These are phyloP conservation scores for Drosophila nr. perissopoda DNA, from an alignment of 2,888 invertebrate genomes.

Conservation along the genomic window DNA sequence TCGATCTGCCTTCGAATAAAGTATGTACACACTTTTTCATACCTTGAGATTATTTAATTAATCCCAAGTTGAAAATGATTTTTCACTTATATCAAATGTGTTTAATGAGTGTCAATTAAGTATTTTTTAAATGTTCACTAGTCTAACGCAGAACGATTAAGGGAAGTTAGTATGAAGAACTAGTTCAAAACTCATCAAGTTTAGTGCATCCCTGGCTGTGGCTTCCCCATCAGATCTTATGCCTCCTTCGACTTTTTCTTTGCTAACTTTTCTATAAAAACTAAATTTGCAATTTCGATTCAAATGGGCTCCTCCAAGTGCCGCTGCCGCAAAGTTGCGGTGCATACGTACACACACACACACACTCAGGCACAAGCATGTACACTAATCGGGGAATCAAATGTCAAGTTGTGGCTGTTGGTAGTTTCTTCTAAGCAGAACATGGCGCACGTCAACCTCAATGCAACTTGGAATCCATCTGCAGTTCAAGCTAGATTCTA, in stretches of 20 bases:
- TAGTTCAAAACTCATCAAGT: neutral
- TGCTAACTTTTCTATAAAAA: constrained; percentile 34
- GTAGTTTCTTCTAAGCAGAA: constrained; percentile 54
- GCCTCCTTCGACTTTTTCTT: constrained; percentile 26
- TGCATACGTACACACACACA: constrained; percentile 14
- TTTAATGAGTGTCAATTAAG: neutral
- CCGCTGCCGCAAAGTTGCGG: constrained; percentile 14
- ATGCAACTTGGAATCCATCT: constrained; percentile 35
- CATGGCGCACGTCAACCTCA: constrained; percentile 68
- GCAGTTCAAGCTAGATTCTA: neutral
- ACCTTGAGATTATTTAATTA: neutral
- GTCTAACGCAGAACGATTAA: neutral
- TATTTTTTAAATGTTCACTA: neutral
- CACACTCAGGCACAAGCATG: constrained; percentile 1
- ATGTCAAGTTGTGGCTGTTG: constrained; percentile 66
- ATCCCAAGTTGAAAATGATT: neutral
- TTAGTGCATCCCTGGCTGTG: constrained; percentile 39
- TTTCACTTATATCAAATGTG: neutral
- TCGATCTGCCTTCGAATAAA: neutral
- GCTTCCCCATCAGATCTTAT: constrained; percentile 18
- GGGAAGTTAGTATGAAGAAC: neutral
- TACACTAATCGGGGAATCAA: constrained; percentile 75
- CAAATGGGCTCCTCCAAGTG: constrained; percentile 23
- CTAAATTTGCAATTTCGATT: constrained; percentile 46
- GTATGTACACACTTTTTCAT: neutral